A percentile compares a stretch with the other conserved stretches of the same genome.
Conservation (phyloP, 1,140 invertebrate species). For the Telenomus remus region DNA sequence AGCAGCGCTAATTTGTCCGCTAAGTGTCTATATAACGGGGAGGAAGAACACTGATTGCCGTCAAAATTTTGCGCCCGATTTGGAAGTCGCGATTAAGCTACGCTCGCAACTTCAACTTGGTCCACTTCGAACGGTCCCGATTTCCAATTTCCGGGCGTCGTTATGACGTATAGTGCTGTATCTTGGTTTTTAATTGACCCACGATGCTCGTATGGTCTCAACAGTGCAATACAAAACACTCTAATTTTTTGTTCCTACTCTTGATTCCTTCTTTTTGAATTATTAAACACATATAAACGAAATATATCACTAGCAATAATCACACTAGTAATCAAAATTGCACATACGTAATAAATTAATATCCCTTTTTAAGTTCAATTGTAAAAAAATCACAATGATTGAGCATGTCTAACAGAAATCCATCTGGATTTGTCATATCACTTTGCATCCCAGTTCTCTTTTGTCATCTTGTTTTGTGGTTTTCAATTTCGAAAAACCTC, state of each 20-base stretch:
- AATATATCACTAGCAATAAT: constrained; percentile 6
- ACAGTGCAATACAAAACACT: constrained; percentile 4
- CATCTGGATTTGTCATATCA: background rate
- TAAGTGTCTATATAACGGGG: constrained; percentile 3
- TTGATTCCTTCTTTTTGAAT: background rate
- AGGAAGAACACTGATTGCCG: constrained; percentile 2
- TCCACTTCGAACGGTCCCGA: constrained; percentile 42
- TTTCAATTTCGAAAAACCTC: too few species aligned
- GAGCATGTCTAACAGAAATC: constrained; percentile 18
- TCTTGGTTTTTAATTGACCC: constrained; percentile 24
- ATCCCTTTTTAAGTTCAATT: too few species aligned
- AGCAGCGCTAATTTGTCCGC: constrained; percentile 40
- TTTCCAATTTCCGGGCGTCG: constrained; percentile 43
- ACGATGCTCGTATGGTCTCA: constrained; percentile 23
- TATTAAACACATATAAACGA: constrained; percentile 1
- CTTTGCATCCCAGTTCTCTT: too few species aligned
- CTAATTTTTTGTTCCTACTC: background rate
- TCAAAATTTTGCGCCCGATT: constrained; percentile 24
- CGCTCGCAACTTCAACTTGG: constrained; percentile 44
- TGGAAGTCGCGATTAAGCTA: constrained; percentile 36
- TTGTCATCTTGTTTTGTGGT: too few species aligned
- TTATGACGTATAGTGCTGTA: background rate
- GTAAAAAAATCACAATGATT: constrained; percentile 1
- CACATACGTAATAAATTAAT: constrained; percentile 4
- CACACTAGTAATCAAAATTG: constrained; percentile 9